These are phyloP conservation scores for Perca flavescens DNA, from an alignment of 2,113 vertebrate genomes.

Conservation along the genomic window DNA sequence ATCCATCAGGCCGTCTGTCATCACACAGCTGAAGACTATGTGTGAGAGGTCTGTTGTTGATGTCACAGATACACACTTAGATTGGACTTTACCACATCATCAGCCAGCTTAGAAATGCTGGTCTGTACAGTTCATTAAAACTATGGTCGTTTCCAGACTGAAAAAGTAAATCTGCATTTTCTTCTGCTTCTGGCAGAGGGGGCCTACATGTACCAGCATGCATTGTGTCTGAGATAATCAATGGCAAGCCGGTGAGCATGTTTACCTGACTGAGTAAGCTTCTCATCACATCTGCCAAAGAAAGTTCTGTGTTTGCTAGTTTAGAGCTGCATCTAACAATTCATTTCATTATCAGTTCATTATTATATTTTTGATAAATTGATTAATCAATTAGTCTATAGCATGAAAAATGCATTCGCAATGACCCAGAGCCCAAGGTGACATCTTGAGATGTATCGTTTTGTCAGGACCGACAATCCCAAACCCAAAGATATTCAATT, in stretches of 20 bases:
- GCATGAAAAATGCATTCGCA: background rate
- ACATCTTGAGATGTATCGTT: background rate
- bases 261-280: constrained; percentile 38
- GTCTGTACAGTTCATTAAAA: background rate
- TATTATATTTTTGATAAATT: background rate
- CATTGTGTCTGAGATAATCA: constrained; percentile 38
- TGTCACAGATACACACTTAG: background rate
- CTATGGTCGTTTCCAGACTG: background rate
- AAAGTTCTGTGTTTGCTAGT: background rate
- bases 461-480: background rate
- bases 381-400: background rate
- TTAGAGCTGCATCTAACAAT: background rate
- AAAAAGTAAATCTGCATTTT: background rate
- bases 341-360: background rate
- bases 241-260: constrained; percentile 12
- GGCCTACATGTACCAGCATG: constrained; percentile 39
- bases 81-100: background rate
- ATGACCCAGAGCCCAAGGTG: background rate
- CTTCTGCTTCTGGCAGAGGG: background rate
- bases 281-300: constrained; percentile 34
- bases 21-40: background rate
- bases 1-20: constrained; percentile 23
- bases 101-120: background rate
- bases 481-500: background rate
- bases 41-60: constrained; percentile 14